Percentiles rank a stretch among this genome's conserved stretches.
These are phyloP conservation scores for Orthonyx spaldingii DNA, from an alignment of 2,113 vertebrate genomes.

Conservation along the genomic window DNA sequence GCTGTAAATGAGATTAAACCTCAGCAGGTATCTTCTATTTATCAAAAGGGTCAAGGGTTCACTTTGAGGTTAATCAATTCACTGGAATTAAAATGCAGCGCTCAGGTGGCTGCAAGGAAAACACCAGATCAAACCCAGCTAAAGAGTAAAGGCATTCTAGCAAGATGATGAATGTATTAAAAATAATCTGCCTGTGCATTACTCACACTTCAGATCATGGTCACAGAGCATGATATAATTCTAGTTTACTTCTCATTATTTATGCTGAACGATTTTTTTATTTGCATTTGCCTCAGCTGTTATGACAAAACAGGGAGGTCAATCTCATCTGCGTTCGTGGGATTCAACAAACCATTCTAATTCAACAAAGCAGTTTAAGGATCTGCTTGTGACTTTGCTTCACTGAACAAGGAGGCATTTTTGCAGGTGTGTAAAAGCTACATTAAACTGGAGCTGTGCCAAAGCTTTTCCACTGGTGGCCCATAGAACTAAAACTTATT, in stretches of 20 bases:
- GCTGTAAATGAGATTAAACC: slow-evolving; percentile 50
- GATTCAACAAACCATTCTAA: background rate
- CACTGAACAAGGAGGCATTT: background rate
- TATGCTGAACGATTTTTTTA: slow-evolving; percentile 49
- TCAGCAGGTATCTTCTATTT: slow-evolving; percentile 21
- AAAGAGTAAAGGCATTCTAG: slow-evolving; percentile 16
- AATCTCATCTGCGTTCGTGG: slow-evolving; percentile 7
- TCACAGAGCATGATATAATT: slow-evolving; percentile 37
- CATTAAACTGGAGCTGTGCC: background rate
- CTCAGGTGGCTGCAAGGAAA: slow-evolving; percentile 21
- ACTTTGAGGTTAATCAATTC: background rate
- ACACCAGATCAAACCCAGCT: slow-evolving; percentile 6
- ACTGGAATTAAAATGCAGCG: background rate
- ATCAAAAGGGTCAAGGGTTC: slow-evolving; percentile 16
- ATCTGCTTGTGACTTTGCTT: background rate
- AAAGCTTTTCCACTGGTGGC: background rate
- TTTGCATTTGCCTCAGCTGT: slow-evolving; percentile 55
- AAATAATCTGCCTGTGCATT: slow-evolving; percentile 51
- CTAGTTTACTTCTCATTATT: slow-evolving; percentile 63
- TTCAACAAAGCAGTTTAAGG: background rate
- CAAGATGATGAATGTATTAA: slow-evolving; percentile 50
- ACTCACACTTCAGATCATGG: slow-evolving; percentile 29
- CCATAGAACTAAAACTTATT: background rate
- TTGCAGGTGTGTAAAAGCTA: background rate
- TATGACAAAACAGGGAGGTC: slow-evolving; percentile 4